phyloP scores from a whole-genome alignment of 2,797 vertebrate genomes.

The Melanotaenia pygmaea region DNA sequence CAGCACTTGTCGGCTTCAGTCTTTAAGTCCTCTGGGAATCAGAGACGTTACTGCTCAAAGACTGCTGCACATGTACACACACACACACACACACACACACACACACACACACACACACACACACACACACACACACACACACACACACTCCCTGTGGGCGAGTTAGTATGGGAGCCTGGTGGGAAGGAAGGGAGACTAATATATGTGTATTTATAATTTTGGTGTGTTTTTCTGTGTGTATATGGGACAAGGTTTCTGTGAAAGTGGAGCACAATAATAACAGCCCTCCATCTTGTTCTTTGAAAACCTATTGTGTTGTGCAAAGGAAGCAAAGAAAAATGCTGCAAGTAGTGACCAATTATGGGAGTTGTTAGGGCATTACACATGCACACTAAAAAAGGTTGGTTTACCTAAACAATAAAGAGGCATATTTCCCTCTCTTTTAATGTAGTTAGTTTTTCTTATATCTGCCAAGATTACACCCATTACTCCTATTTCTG shows the following conservation, averaged over 20 bases:
- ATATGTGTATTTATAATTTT: slow-evolving; percentile 56
- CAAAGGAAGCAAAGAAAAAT: slow-evolving; percentile 35
- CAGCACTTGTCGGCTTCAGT: slow-evolving; percentile 67
- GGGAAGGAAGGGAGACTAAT: slow-evolving; percentile 24
- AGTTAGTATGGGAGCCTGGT: slow-evolving; percentile 41
- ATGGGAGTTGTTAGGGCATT: slow-evolving; percentile 26
- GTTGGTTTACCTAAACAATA: slow-evolving; percentile 9
- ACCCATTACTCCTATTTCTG: not conserved
- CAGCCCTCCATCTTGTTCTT: slow-evolving; percentile 37
- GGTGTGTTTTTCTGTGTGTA: slow-evolving; percentile 33
- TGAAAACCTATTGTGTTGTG: slow-evolving; percentile 36
- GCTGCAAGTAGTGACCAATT: slow-evolving; percentile 40
- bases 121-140: slow-evolving; percentile 17
- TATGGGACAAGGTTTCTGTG: slow-evolving; percentile 22
- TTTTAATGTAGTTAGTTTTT: not conserved
- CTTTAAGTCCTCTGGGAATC: slow-evolving; percentile 67
- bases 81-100: slow-evolving; percentile 23
- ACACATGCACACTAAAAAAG: slow-evolving; percentile 17
- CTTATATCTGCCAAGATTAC: not conserved
- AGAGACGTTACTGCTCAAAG: slow-evolving; percentile 69
- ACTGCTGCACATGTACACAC: slow-evolving; percentile 40
- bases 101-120: slow-evolving; percentile 23
- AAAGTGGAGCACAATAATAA: slow-evolving; percentile 38
- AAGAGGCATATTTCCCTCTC: slow-evolving; percentile 2
- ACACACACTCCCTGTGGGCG: slow-evolving; percentile 39